These are phyloP conservation scores for Spisula solida DNA, from an alignment of 2,888 invertebrate genomes.

Conservation along the genomic window DNA sequence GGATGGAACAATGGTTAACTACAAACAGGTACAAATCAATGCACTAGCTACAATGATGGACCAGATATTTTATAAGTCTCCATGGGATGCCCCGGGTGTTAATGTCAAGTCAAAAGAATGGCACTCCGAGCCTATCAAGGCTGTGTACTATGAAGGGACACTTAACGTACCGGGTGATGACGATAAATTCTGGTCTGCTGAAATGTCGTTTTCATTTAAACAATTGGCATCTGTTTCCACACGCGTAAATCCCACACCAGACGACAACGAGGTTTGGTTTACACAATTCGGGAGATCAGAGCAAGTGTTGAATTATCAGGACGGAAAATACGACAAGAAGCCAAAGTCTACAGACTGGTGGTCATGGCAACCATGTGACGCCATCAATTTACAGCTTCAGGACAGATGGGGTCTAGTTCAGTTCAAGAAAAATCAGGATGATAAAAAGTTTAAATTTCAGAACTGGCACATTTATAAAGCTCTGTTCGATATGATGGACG, in stretches of 20 bases:
- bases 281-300: constrained; percentile 45
- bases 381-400: constrained; percentile 52
- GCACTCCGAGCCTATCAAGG: constrained; percentile 53
- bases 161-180: constrained; percentile 67
- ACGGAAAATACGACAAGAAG: not conserved
- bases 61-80: constrained; percentile 54
- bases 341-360: constrained; percentile 44
- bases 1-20: constrained; percentile 58
- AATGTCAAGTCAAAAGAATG: not conserved
- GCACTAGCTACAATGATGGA: constrained; percentile 68
- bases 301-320: constrained; percentile 21
- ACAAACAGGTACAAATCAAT: constrained; percentile 72
- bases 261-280: constrained; percentile 58
- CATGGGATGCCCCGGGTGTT: constrained; percentile 34
- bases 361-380: constrained; percentile 64
- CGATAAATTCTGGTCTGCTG: constrained; percentile 54
- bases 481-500: constrained; percentile 72
- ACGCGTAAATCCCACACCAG: constrained; percentile 36
- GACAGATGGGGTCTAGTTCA: constrained; percentile 79
- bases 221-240: constrained; percentile 32
- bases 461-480: constrained; percentile 72
- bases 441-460: constrained; percentile 50
- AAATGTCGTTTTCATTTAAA: constrained; percentile 49
- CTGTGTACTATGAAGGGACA: constrained; percentile 68
- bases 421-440: constrained; percentile 59